A percentile compares a stretch with the other conserved stretches of the same genome.
Evolutionary conservation across 2,797 vertebrate species (phyloP).

Genomic region (Enteromius unitaeniatus): DNA sequence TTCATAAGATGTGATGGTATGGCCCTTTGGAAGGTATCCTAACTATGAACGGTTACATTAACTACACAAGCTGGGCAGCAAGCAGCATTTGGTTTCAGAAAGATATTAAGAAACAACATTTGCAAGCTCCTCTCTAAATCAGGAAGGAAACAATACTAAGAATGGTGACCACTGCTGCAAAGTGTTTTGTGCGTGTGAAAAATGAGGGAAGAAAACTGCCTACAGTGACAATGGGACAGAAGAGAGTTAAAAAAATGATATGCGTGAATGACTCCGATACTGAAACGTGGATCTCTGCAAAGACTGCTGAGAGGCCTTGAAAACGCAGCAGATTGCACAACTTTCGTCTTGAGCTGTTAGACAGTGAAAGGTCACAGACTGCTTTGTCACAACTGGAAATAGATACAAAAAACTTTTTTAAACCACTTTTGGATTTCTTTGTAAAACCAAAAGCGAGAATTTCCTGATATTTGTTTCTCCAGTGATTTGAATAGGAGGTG

Average conservation of each 20-base stretch:
- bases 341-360: neutral
- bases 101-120: neutral
- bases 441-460: neutral
- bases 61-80: neutral
- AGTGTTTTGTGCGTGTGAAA: neutral
- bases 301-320: neutral
- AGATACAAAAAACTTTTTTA: neutral
- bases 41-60: neutral
- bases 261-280: neutral
- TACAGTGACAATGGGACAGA: neutral
- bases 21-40: neutral
- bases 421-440: neutral
- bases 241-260: neutral
- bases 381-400: neutral
- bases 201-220: neutral
- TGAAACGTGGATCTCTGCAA: neutral
- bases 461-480: neutral
- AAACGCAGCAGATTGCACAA: neutral
- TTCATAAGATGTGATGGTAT: neutral
- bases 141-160: slow-evolving; percentile 54
- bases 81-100: neutral
- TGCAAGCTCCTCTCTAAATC: slow-evolving; percentile 24
- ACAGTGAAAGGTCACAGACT: neutral
- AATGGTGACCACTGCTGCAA: slow-evolving; percentile 52
- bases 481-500: neutral